Base-by-base conservation (phyloP, 2,888 invertebrate genomes). In the Cynaeus angustus region DNA sequence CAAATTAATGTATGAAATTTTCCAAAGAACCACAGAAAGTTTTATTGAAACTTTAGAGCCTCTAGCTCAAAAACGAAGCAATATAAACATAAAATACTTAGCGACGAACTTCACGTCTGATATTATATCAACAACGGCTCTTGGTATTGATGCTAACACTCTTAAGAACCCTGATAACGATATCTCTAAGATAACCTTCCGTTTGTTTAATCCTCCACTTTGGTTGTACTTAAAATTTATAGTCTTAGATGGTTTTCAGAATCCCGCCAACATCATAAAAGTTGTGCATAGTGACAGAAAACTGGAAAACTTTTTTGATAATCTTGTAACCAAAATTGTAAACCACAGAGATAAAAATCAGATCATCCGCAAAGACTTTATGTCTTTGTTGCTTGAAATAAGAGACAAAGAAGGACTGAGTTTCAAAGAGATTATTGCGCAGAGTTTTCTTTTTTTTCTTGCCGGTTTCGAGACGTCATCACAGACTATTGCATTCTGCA, bases 401-500 rank as follows among this genome's bases (percentile, higher is more conserved):
- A 46, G 58, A 9, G 56, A 58, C 6, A 66, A 46, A 26, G 58
- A 13, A 9, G 69, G 65, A 0, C 38, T 69, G 43, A 26, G 37
- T 1, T 45, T 69, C 5, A 28, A 58, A 4, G 65, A 65, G 37
- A 59, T 69, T 13, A 28, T 58, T 12, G 58, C 53, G 3, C 65
- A 69, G 12, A 21, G 30, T 12, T 69, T 53, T 37, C 9, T 69
- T 0, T 65, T 59, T n/a, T 69, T 69, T 14, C 2, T 45, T 14
- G 69, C 65, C 3, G 69, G 69, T 0, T 65, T 21, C 16, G 69
- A 69, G 33, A 65, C 69, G 7, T 45, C 65, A 10, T 52, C 65
- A 4, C 28, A 66, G 4, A 65, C 65, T 1, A 65, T 53, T 13
- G 64, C 58, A 37, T 58, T 13, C 33, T 33, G 43, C 9, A 43